phyloP scores from a whole-genome alignment of 2,113 vertebrate genomes.

The Ornithorhynchus anatinus region DNA sequence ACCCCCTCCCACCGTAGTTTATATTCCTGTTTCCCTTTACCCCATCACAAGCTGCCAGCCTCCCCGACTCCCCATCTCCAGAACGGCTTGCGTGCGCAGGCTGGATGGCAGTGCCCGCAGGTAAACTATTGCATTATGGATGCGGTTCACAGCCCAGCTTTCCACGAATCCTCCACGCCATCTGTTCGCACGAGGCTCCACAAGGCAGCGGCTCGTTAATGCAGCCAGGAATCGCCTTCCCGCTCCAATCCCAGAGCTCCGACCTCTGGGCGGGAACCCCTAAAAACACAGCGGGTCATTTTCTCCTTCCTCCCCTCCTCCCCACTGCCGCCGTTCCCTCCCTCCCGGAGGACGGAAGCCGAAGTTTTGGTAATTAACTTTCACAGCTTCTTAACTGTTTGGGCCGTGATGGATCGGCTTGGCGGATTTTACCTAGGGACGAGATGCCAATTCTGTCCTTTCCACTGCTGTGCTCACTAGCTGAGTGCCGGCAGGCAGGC shows the following conservation, averaged over 20 bases:
- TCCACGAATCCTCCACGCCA: slow-evolving; percentile 25
- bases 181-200: slow-evolving; percentile 50
- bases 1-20: no score
- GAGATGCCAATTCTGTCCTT: slow-evolving; percentile 43
- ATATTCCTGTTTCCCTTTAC: no score
- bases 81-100: no score
- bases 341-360: slow-evolving; percentile 56
- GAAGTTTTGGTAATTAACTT: slow-evolving; percentile 52
- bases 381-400: slow-evolving; percentile 56
- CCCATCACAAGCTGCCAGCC: no score
- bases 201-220: slow-evolving; percentile 63
- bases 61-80: no score
- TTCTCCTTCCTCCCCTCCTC: no score
- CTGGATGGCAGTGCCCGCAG: no score
- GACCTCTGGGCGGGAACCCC: slow-evolving; percentile 60
- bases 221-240: slow-evolving; percentile 17
- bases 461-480: slow-evolving; percentile 27
- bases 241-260: slow-evolving; percentile 42
- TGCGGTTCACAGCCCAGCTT: not conserved
- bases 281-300: slow-evolving; percentile 30
- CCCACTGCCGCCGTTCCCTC: no score
- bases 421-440: slow-evolving; percentile 33
- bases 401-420: slow-evolving; percentile 46
- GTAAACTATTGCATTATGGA: not conserved
- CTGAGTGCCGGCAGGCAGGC: slow-evolving; percentile 11